Evolutionary conservation across 2,888 invertebrate species (phyloP), one percentile per base, ranked within the genome.

Genomic region (Plutella xylostella): DNA sequence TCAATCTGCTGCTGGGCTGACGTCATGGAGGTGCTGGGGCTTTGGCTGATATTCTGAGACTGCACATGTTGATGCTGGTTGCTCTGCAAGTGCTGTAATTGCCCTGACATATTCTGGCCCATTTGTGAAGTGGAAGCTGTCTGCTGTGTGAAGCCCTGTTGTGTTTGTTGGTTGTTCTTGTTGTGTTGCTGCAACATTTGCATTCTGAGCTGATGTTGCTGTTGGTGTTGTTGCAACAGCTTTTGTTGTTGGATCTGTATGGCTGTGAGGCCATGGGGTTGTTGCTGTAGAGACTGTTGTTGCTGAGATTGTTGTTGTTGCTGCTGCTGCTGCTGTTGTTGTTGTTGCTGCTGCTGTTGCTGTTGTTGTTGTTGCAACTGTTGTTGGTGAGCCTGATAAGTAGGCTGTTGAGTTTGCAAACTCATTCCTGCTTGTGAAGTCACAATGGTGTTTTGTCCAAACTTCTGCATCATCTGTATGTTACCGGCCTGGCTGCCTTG

Each of bases 1-100:
- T 88, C 88, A 61, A 88, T 88, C 52, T 88, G 85, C 52, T 88
- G 88, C 52, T 82, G 82, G 15, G 88, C 88, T 35, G 88, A 87
- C 43, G 79, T 87, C 63, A 88, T 85, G 30, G 87, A 68, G 15
- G 74, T 75, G 38, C 56, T 63, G 2, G 70, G 79, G 51, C 78
- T 80, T 46, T 62, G 72, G 19, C 77, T 69, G 45, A 62, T 74
- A 50, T 67, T 69, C 43, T 53, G 55, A 50, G 79, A 77, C 49
- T 83, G 84, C 48, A 83, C 61, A 49, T 76, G 77, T n/a, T n/a
- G n/a, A 49, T 80, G 80, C 47, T 84, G 82, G 44, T 59, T 72
- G 45, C 57, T 59, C 50, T 68, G 80, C 41, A 80, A 73, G 45
- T 82, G 79, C 51, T 82, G 78, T 46, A 82, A 82, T 31, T 83